Evolutionary conservation across 2,113 vertebrate genomes (phyloP).

Genomic region (Periophthalmodon schlosseri): DNA sequence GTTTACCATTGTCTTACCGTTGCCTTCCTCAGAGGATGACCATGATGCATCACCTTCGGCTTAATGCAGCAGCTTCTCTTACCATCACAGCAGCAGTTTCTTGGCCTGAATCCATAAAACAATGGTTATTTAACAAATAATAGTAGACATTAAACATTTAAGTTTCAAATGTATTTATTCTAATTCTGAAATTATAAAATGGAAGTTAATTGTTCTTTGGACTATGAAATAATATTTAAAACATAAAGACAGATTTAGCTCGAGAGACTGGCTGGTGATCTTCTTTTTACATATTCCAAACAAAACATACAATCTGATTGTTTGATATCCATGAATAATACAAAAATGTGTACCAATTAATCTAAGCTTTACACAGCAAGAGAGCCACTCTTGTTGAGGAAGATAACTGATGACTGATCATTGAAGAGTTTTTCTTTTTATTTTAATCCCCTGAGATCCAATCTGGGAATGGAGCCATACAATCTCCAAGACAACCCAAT

Average conservation of each 20-base stretch:
- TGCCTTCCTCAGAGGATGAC: conserved; percentile 55
- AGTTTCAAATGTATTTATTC: conserved; percentile 9
- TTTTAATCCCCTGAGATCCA: conserved; percentile 62
- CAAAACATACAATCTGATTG: background rate
- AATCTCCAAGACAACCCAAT: conserved; percentile 71
- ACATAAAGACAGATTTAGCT: conserved; percentile 11
- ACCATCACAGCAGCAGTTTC: conserved; percentile 47
- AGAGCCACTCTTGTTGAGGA: conserved; percentile 56
- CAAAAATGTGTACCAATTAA: conserved; percentile 43
- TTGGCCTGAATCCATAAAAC: conserved; percentile 50
- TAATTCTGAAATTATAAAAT: background rate
- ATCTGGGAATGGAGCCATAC: conserved; percentile 72
- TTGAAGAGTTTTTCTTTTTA: conserved; percentile 59
- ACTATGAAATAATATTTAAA: too few relatives aligned
- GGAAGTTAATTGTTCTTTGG: too few relatives aligned
- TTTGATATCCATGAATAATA: conserved; percentile 49
- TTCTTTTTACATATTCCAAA: conserved; percentile 20
- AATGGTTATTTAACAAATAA: conserved; percentile 24
- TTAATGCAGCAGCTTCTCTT: conserved; percentile 33
- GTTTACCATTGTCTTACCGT: conserved; percentile 67
- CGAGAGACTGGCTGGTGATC: conserved; percentile 1
- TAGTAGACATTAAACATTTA: conserved; percentile 6
- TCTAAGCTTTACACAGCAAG: conserved; percentile 37
- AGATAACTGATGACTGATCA: conserved; percentile 66
- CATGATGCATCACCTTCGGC: conserved; percentile 72